Evolutionary conservation across 2,888 invertebrate genomes (phyloP).

Genomic region (Oscheius sp.): DNA sequence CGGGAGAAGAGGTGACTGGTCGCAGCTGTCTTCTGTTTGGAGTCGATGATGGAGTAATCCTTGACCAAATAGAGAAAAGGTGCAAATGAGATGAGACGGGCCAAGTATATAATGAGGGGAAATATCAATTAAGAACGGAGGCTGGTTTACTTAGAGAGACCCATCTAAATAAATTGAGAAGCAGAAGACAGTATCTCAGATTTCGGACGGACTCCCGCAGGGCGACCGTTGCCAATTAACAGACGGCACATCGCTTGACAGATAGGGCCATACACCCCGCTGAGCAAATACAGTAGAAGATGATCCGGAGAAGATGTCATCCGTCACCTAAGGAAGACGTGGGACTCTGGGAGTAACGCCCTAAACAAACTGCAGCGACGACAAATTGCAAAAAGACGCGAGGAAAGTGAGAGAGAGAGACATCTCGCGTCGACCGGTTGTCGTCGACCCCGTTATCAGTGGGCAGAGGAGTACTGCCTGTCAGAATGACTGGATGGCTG

Average conservation of each 20-base stretch:
- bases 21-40: conserved; percentile 33
- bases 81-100: not conserved
- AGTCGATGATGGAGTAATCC: conserved; percentile 21
- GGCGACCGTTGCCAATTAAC: conserved; percentile 30
- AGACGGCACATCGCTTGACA: conserved; percentile 19
- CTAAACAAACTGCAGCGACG: too few species aligned
- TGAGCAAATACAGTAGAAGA: conserved; percentile 26
- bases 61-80: conserved; percentile 6
- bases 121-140: not conserved
- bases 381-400: not conserved
- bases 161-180: conserved; percentile 21
- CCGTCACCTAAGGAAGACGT: not conserved
- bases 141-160: not conserved
- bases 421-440: conserved; percentile 18
- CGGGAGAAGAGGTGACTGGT: too few species aligned
- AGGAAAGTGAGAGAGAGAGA: not conserved
- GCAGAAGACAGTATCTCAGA: not conserved
- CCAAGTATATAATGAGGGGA: not conserved
- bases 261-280: conserved; percentile 12
- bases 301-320: conserved; percentile 11
- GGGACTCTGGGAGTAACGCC: not conserved
- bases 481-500: conserved; percentile 3
- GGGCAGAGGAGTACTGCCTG: not conserved
- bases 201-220: conserved; percentile 23
- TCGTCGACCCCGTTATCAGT: not conserved